Evolutionary conservation across 2,888 invertebrate species (phyloP), one percentile per base, ranked within the genome.

Genomic region (Agrilus biguttatus): DNA sequence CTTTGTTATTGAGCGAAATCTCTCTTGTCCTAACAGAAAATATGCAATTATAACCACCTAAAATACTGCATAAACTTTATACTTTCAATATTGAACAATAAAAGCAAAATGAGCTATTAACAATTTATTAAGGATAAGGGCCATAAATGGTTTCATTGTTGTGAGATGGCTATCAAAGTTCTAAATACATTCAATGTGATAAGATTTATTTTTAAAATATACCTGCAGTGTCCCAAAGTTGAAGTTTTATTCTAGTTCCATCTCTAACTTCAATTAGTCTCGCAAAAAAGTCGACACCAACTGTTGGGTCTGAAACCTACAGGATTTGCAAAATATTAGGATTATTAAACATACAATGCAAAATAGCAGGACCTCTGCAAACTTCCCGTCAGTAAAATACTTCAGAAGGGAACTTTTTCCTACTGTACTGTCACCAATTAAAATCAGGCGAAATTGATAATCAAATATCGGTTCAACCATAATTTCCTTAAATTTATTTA

Each of bases 231-330:
- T 98, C 97, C 97, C 97, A 98, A 19, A 98, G 69, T 62, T 98
- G 97, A 44, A 98, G 68, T 70, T 98, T 98, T 51, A 98, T 92
- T 61, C 93, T 76, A 38, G 91, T 88, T 8, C 93, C 92, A 67
- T 95, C 91, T 65, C 89, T 85, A 42, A 98, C 88, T 70, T 96
- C 91, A 51, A 98, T 88, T 46, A 96, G 75, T 51, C 96, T 75
- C 3, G 96, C 93, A 65, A 95, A 97, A 69, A 98, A 98, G 68
- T 98, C 97, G 19, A 98, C 97, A 42, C 97, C 97, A 36, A 97
- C 96, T 3, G 98, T 98, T 38, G 97, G 97, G 69, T 98, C 97
- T 45, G 91, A 92, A 38, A 92, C 74, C 90, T 90, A 63, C 51
- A 76, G 74, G 56, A n/a, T 36, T 14, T 21, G 7, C 2, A 12